A percentile compares a stretch with the other conserved stretches of the same genome.
phyloP scores from a whole-genome alignment of 1,140 invertebrate species.

The Aricia agestis region DNA sequence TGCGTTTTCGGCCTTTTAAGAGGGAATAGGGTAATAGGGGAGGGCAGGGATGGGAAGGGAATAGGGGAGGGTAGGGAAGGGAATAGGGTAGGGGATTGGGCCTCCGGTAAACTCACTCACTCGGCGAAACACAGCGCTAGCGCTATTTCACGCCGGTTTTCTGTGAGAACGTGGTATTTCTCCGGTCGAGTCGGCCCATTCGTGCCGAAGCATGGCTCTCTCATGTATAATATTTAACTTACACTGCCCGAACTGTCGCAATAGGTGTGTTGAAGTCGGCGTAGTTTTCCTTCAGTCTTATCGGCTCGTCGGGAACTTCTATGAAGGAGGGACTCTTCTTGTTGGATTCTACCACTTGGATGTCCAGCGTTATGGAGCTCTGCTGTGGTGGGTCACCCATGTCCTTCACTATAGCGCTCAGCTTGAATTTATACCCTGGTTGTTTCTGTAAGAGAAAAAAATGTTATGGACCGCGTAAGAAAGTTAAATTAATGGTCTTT shows the following conservation, averaged over 20 bases:
- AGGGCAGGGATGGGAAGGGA: no score
- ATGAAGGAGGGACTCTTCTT: constrained; percentile 89
- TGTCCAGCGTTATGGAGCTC: constrained; percentile 84
- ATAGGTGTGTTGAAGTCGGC: constrained; percentile 82
- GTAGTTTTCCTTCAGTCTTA: constrained; percentile 84
- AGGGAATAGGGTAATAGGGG: no score
- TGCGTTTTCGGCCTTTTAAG: no score
- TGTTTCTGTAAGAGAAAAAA: constrained; percentile 75
- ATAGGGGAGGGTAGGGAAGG: no score
- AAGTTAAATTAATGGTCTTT: no score
- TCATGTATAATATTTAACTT: constrained; percentile 63
- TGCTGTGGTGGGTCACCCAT: constrained; percentile 80
- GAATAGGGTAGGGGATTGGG: no score
- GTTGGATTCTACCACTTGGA: constrained; percentile 90
- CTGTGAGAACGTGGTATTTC: no score
- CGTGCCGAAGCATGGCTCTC: no score
- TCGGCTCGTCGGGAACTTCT: constrained; percentile 76
- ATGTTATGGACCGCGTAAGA: constrained; percentile 16
- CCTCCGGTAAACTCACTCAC: no score
- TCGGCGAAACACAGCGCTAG: no score
- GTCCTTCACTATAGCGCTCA: constrained; percentile 87
- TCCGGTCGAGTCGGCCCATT: no score
- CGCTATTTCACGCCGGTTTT: no score
- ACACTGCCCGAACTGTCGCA: constrained; percentile 82
- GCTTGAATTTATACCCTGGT: constrained; percentile 82